Conservation (phyloP, 2,113 vertebrate genomes). For the Anoplopoma fimbria region DNA sequence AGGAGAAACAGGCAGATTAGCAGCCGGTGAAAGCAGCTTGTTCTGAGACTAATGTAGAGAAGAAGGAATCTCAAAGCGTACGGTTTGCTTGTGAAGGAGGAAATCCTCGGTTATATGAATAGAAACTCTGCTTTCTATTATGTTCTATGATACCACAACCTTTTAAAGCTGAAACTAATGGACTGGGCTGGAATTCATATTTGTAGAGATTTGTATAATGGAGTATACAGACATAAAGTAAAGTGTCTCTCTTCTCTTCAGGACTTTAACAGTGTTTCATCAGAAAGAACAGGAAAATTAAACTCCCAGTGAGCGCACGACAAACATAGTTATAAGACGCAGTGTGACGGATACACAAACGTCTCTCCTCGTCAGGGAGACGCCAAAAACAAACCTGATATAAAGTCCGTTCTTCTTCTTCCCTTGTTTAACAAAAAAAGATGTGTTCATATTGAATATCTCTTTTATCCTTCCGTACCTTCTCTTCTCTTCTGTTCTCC, state of each 20-base stretch:
- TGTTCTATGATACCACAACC: neutral
- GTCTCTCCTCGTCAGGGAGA: neutral
- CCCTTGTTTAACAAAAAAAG: neutral
- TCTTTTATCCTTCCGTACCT: constrained; percentile 6
- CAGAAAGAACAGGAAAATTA: neutral
- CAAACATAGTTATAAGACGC: neutral
- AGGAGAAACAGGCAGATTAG: neutral
- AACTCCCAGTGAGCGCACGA: constrained; percentile 16
- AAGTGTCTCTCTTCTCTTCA: neutral
- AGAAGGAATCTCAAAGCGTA: neutral
- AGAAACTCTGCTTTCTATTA: neutral
- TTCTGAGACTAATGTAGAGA: neutral
- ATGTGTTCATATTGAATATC: neutral
- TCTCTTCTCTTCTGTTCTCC: constrained; percentile 5
- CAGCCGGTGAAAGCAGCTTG: too few species aligned
- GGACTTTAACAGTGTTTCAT: constrained; percentile 7
- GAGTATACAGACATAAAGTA: too few species aligned
- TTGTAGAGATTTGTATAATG: too few species aligned
- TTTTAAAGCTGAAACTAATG: neutral
- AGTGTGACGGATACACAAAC: neutral
- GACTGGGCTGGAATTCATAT: too few species aligned
- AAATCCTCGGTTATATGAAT: too few species aligned
- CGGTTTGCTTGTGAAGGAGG: neutral
- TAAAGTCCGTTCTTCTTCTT: too few species aligned
- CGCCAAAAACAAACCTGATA: too few species aligned